Conservation (phyloP, 2,797 vertebrate genomes). For the Orientallactaga sibirica region DNA sequence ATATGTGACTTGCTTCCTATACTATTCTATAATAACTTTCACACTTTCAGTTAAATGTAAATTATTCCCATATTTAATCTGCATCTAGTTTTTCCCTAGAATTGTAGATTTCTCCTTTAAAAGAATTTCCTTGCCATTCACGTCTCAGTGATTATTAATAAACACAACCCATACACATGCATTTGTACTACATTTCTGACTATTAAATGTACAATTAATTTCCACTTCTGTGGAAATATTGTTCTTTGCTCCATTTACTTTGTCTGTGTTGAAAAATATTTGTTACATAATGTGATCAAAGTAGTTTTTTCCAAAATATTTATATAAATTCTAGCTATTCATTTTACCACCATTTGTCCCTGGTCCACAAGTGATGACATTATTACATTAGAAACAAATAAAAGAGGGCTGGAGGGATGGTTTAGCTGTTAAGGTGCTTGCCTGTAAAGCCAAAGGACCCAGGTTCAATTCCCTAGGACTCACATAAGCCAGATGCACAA, state of each 20-base stretch:
- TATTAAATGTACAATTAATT: background rate
- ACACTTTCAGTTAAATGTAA: background rate
- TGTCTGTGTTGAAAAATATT: background rate
- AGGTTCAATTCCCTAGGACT: no score
- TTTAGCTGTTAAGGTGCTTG: no score
- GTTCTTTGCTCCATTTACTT: background rate
- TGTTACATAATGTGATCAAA: background rate
- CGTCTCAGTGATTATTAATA: background rate
- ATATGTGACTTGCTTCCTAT: background rate
- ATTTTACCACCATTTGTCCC: background rate
- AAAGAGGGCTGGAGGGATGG: no score
- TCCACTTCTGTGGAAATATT: fast-evolving
- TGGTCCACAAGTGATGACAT: background rate
- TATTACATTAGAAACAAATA: background rate
- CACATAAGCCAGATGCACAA: no score
- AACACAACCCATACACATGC: background rate
- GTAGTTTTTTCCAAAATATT: background rate
- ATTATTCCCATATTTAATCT: background rate
- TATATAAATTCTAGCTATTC: background rate
- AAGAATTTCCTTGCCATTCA: background rate
- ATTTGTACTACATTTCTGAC: background rate
- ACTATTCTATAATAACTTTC: background rate
- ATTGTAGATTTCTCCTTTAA: background rate
- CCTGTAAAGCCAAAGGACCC: no score
- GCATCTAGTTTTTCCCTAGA: background rate